Conservation (phyloP, 2,113 vertebrate genomes). For the Pelusios castaneus region DNA sequence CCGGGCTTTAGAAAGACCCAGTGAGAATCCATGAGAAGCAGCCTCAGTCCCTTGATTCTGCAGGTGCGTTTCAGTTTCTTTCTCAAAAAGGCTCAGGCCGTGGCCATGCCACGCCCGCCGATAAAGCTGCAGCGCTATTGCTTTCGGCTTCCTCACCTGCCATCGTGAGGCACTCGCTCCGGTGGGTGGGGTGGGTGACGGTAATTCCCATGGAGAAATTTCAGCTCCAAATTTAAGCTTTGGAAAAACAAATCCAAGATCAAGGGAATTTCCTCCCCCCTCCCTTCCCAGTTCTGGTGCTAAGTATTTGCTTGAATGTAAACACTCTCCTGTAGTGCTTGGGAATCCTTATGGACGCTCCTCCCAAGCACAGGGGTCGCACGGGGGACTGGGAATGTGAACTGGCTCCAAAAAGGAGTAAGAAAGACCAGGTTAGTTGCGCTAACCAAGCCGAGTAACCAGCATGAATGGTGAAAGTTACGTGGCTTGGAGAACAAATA, state of each 20-base stretch:
- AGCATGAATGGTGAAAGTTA: neutral
- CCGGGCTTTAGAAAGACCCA: neutral
- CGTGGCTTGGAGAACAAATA: neutral
- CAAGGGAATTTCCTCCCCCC: no score
- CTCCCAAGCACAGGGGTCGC: neutral
- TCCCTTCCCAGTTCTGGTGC: no score
- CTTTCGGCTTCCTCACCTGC: no score
- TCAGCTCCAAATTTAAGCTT: neutral
- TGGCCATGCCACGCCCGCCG: no score
- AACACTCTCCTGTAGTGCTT: neutral
- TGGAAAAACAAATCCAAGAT: neutral
- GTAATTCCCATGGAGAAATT: neutral
- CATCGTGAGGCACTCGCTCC: neutral
- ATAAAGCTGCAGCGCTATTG: no score
- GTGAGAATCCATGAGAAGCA: neutral
- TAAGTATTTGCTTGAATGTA: neutral
- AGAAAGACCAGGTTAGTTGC: neutral
- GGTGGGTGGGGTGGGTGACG: no score
- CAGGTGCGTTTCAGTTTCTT: neutral
- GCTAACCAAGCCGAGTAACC: neutral
- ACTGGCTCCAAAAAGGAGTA: neutral
- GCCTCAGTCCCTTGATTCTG: no score
- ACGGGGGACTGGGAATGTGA: neutral
- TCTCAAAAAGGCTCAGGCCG: neutral
- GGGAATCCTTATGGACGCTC: rapidly evolving